Evolutionary conservation across 2,113 vertebrate genomes (phyloP).

Genomic region (Oryctolagus cuniculus): mOryCun1.1 NC_091448.1:37037501-37038000

Average conservation of each 20-base stretch:
- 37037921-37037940: neutral
- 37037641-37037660: neutral
- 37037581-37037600: constrained; percentile 33
- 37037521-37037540: constrained; percentile 29
- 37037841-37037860: constrained; percentile 37
- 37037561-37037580: constrained; percentile 63
- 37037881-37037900: neutral
- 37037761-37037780: neutral
- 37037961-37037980: neutral
- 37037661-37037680: neutral
- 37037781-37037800: constrained; percentile 23
- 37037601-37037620: constrained; percentile 53
- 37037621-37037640: constrained; percentile 53
- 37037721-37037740: constrained; percentile 33
- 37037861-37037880: constrained; percentile 34
- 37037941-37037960: neutral
- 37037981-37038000: constrained; percentile 21
- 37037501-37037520: constrained; percentile 47
- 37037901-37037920: constrained; percentile 37
- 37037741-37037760: constrained; percentile 19
- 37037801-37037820: constrained; percentile 10
- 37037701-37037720: constrained; percentile 38
- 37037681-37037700: constrained; percentile 23
- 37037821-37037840: neutral
- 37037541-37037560: constrained; percentile 21